Evolutionary conservation across 2,113 vertebrate genomes (phyloP).

Genomic region (Microtus pennsylvanicus): DNA sequence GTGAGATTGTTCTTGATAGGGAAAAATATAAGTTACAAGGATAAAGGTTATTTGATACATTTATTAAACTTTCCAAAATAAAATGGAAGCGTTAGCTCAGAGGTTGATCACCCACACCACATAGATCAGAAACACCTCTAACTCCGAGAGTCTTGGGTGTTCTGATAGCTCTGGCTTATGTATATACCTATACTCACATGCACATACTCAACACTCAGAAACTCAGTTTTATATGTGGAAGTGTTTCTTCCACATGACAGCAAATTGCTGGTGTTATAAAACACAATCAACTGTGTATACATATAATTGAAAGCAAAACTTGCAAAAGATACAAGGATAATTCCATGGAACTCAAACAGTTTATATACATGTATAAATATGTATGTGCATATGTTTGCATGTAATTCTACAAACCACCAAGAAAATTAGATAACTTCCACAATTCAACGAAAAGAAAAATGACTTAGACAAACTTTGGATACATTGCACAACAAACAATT

Average conservation of each 20-base stretch:
- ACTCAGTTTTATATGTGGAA: background rate
- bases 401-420: background rate
- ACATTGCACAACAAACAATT: background rate
- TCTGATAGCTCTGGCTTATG: fast-evolving
- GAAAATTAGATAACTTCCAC: slow-evolving; percentile 7
- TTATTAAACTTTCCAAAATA: background rate
- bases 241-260: background rate
- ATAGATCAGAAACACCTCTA: background rate
- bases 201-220: background rate
- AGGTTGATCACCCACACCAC: too few relatives aligned
- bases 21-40: background rate
- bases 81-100: background rate
- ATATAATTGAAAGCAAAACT: background rate
- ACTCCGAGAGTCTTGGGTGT: background rate
- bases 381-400: background rate
- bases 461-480: background rate
- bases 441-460: background rate
- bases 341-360: background rate
- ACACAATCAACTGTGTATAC: background rate
- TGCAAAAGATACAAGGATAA: background rate
- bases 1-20: background rate
- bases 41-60: background rate
- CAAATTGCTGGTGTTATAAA: background rate
- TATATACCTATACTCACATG: background rate
- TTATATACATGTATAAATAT: background rate